Evolutionary conservation across 2,113 vertebrate genomes (phyloP).

Genomic region (Bujurquina vittata): DNA sequence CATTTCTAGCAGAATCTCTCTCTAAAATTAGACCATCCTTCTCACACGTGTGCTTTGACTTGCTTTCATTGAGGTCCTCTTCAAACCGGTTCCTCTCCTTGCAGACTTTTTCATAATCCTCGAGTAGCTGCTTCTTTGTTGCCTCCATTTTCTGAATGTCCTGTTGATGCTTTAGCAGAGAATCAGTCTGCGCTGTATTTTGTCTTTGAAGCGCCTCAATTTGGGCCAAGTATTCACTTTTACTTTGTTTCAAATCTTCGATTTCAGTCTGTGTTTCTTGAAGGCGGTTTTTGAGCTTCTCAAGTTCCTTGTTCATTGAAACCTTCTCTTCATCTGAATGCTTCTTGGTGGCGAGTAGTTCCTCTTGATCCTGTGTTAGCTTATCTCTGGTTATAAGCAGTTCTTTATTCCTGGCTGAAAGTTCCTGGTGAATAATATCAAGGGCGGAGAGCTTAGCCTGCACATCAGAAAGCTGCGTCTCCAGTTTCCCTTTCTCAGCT

Average conservation of each 20-base stretch:
- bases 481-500: conserved; percentile 82
- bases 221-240: conserved; percentile 62
- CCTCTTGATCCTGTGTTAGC: conserved; percentile 77
- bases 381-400: conserved; percentile 77
- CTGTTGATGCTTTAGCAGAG: conserved; percentile 66
- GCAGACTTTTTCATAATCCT: conserved; percentile 80
- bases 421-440: conserved; percentile 76
- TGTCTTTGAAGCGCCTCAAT: conserved; percentile 78
- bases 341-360: conserved; percentile 72
- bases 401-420: conserved; percentile 79
- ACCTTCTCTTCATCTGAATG: conserved; percentile 72
- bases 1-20: conserved; percentile 75
- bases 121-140: conserved; percentile 74
- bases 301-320: conserved; percentile 73
- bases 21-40: conserved; percentile 77
- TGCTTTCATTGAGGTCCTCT: conserved; percentile 81
- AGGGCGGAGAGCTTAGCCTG: conserved; percentile 77
- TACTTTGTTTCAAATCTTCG: conserved; percentile 65
- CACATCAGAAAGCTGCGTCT: conserved; percentile 81
- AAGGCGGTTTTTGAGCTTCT: conserved; percentile 70
- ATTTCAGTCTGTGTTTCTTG: conserved; percentile 78
- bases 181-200: conserved; percentile 62
- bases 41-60: conserved; percentile 78
- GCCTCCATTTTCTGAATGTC: conserved; percentile 74
- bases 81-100: conserved; percentile 83